These are phyloP conservation scores for Anguilla obscura DNA, from an alignment of 2,797 vertebrate genomes.

Conservation along the genomic window DNA sequence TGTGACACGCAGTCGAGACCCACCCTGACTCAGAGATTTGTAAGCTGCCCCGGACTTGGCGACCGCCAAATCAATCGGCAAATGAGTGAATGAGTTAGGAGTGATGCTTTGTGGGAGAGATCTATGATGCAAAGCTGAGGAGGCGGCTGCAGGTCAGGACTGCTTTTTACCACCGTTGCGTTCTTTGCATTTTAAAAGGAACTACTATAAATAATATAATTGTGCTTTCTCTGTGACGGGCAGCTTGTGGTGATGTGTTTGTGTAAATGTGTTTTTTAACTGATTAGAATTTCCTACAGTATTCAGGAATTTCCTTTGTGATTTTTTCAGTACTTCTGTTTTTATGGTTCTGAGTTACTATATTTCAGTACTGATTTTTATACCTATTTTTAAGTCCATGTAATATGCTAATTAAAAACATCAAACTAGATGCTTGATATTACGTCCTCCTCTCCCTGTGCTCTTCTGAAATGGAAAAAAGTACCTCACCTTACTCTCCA, in stretches of 20 bases:
- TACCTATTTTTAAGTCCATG: neutral
- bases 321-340: neutral
- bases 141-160: neutral
- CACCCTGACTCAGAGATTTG: neutral
- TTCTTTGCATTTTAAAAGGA: neutral
- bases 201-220: neutral
- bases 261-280: neutral
- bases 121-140: neutral
- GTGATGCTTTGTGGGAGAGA: neutral
- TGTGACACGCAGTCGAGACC: neutral
- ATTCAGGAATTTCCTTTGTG: neutral
- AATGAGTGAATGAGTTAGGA: neutral
- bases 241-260: neutral
- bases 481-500: neutral
- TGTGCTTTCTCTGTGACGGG: neutral
- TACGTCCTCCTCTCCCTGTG: neutral
- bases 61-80: neutral
- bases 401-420: neutral
- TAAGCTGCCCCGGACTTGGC: neutral
- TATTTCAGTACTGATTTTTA: neutral
- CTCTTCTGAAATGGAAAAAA: slow-evolving; percentile 3
- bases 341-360: neutral
- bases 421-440: too few species aligned
- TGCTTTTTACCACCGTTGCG: neutral
- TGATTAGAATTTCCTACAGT: neutral